phyloP scores from a whole-genome alignment of 2,113 vertebrate genomes.

The Polyodon spathula region DNA sequence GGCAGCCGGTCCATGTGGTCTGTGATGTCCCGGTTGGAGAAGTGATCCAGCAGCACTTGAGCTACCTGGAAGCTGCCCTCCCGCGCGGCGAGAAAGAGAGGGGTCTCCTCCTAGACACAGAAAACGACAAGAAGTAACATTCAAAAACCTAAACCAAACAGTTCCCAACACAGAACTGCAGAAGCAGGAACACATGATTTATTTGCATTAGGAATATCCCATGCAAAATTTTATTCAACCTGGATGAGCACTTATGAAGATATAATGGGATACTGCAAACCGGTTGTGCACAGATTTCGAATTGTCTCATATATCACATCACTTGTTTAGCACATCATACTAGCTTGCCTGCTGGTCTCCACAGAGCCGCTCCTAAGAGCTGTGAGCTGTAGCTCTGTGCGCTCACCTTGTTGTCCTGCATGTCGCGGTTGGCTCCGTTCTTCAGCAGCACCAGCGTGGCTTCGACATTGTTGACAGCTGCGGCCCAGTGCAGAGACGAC shows the following conservation, averaged over 20 bases:
- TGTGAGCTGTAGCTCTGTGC: not conserved
- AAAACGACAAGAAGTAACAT: constrained; percentile 13
- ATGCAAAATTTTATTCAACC: too few relatives aligned
- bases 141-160: too few relatives aligned
- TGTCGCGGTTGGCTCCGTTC: constrained; percentile 90
- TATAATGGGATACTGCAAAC: too few relatives aligned
- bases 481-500: constrained; percentile 92
- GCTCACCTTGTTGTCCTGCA: constrained; percentile 92
- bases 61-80: constrained; percentile 89
- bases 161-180: too few relatives aligned
- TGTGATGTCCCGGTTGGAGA: constrained; percentile 89
- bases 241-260: too few relatives aligned
- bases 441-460: constrained; percentile 85
- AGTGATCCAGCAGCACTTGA: constrained; percentile 84
- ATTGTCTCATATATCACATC: too few relatives aligned
- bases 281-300: too few relatives aligned
- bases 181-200: too few relatives aligned
- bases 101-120: constrained; percentile 81
- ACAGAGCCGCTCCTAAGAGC: too few relatives aligned
- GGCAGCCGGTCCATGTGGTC: constrained; percentile 90
- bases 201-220: too few relatives aligned
- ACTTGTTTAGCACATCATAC: too few relatives aligned
- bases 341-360: too few relatives aligned
- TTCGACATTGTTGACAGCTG: constrained; percentile 91
- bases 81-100: constrained; percentile 81